Conservation (phyloP, 2,113 vertebrate species). For the Cavia aperea region DNA sequence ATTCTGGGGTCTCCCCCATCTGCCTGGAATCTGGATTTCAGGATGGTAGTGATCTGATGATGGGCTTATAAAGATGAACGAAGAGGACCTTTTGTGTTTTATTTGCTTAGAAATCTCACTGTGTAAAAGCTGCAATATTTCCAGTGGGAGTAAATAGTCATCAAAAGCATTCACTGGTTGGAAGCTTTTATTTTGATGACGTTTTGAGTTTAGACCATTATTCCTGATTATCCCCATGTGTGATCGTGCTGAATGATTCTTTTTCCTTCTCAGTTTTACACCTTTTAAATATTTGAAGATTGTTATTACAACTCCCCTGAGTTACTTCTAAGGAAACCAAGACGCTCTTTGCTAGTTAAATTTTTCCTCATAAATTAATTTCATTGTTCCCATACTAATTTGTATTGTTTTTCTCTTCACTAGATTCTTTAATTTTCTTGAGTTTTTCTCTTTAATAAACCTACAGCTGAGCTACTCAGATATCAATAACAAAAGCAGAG, state of each 20-base stretch:
- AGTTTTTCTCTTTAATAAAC: constrained; percentile 24
- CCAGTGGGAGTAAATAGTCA: not conserved
- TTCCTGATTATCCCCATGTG: constrained; percentile 17
- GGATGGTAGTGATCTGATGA: not conserved
- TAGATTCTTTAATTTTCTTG: constrained; percentile 41
- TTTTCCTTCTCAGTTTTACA: constrained; percentile 19
- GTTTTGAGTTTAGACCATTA: constrained; percentile 22
- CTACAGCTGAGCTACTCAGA: constrained; percentile 32
- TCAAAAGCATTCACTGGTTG: not conserved
- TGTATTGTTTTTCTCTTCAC: constrained; percentile 26
- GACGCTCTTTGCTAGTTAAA: constrained; percentile 43
- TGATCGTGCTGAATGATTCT: not conserved
- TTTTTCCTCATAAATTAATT: constrained; percentile 56
- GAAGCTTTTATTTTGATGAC: not conserved
- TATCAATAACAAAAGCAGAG: constrained; percentile 27
- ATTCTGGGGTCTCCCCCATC: not conserved
- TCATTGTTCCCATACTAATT: constrained; percentile 43
- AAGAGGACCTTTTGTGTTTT: constrained; percentile 5
- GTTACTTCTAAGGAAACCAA: constrained; percentile 44
- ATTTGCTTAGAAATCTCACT: not conserved
- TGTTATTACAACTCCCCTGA: constrained; percentile 20
- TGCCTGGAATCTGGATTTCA: not conserved
- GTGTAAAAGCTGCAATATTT: constrained; percentile 21
- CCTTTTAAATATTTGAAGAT: constrained; percentile 36
- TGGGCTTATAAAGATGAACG: not conserved